phyloP scores from a whole-genome alignment of 2,797 vertebrate species.

The Vireo griseus region DNA sequence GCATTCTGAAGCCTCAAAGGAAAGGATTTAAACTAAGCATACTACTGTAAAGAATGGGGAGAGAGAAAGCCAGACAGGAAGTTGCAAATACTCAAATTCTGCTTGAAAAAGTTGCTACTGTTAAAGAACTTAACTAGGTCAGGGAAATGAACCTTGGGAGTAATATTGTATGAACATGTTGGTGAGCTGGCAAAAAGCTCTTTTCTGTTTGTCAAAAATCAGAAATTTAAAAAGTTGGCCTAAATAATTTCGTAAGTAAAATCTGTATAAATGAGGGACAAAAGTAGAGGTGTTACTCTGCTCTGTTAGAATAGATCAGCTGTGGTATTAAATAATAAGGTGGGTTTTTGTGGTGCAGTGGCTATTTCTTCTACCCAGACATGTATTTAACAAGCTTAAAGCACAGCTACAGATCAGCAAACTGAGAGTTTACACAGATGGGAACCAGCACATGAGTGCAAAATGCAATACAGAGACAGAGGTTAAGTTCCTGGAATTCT shows the following conservation, averaged over 20 bases:
- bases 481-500: background rate
- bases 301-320: background rate
- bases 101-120: background rate
- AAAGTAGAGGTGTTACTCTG: background rate
- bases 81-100: background rate
- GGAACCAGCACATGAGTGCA: background rate
- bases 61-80: background rate
- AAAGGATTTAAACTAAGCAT: background rate
- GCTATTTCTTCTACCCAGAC: background rate
- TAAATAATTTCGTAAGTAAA: background rate
- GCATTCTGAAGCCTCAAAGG: background rate
- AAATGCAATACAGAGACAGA: background rate
- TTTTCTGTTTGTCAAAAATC: background rate
- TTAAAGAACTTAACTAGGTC: background rate
- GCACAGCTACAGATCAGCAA: background rate
- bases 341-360: background rate
- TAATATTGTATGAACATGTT: background rate
- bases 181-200: background rate
- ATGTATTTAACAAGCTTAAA: background rate
- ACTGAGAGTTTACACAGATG: fast-evolving
- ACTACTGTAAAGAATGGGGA: background rate
- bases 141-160: background rate
- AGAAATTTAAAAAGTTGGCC: background rate
- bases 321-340: background rate
- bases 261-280: background rate